Evolutionary conservation across 2,797 vertebrate species (phyloP), one percentile per base, ranked within the genome.

Genomic region (Tarsius wallacei): DNA sequence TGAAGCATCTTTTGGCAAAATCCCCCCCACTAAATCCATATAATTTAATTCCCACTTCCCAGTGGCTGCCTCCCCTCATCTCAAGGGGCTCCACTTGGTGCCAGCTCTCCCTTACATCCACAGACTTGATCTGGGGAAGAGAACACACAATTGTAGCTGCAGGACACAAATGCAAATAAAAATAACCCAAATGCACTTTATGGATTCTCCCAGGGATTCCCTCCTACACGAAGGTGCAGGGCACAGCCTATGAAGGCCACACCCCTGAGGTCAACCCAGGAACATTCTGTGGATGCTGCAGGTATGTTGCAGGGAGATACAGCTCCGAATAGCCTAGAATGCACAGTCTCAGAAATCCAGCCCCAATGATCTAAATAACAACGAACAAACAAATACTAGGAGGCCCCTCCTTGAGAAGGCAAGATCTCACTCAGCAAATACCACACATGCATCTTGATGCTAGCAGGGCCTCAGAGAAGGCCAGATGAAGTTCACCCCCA

Each of bases 11-110:
- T 93, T 82, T 81, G 24, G 55, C 63, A 93, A 90, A 91, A 83
- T 36, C 10, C 5, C 47, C 73, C 70, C 94, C 49, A 80, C 81
- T 51, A 87, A 94, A 91, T 26, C 42, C 71, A 47, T 28, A 24
- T 77, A 55, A 95, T 91, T 91, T 77, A 55, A 95, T 91, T 91
- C 66, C 74, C 31, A 49, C 55, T 59, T 80, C 28, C 42, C 66
- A 77, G 80, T 91, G 96, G 87, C 63, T 83, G 87, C 28, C 61
- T n/a, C 12, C n/a, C 42, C 61, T 90, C 63, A 59, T 73, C 88
- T 93, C 59, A 21, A 96, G 70, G 36, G 66, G 86, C 87, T 94
- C 28, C 9, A 7, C 55, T 36, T 21, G 26, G 64, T 59, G 49
- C 51, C 73, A 21, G 53, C 47, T 53, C 22, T 90, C 26, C n/a